Conservation (phyloP, 2,888 invertebrate species). For the Phaonia tiefii region DNA sequence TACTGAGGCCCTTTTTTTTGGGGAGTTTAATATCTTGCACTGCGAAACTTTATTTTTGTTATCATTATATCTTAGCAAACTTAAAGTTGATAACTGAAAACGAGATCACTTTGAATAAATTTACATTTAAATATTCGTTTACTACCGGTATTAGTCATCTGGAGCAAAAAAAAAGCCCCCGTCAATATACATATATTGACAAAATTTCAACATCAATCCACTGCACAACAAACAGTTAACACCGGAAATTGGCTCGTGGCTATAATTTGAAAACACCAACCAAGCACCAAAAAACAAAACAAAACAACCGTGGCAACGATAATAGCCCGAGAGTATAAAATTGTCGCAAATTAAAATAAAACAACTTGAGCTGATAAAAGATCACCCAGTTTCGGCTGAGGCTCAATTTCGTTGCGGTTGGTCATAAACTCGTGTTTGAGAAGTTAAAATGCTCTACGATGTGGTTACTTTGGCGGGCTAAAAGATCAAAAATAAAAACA, state of each 20-base stretch:
- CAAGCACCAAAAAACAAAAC: too few relatives aligned
- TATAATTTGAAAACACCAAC: conserved; percentile 26
- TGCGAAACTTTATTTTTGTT: too few relatives aligned
- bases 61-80: too few relatives aligned
- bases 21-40: too few relatives aligned
- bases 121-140: too few relatives aligned
- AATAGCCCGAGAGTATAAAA: conserved; percentile 14
- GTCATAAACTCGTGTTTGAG: conserved; percentile 6
- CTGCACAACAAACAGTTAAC: background rate
- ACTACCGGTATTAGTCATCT: background rate
- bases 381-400: background rate
- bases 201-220: background rate
- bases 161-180: too few relatives aligned
- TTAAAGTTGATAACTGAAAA: too few relatives aligned
- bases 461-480: too few relatives aligned
- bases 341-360: conserved; percentile 48
- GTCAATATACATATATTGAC: too few relatives aligned
- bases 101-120: too few relatives aligned
- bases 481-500: conserved; percentile 13
- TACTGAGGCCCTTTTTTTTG: too few relatives aligned
- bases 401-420: background rate
- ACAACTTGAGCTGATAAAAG: conserved; percentile 14
- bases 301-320: background rate
- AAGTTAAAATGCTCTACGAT: too few relatives aligned
- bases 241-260: conserved; percentile 61